phyloP scores from a whole-genome alignment of 2,797 vertebrate genomes.

The Liasis olivaceus region DNA sequence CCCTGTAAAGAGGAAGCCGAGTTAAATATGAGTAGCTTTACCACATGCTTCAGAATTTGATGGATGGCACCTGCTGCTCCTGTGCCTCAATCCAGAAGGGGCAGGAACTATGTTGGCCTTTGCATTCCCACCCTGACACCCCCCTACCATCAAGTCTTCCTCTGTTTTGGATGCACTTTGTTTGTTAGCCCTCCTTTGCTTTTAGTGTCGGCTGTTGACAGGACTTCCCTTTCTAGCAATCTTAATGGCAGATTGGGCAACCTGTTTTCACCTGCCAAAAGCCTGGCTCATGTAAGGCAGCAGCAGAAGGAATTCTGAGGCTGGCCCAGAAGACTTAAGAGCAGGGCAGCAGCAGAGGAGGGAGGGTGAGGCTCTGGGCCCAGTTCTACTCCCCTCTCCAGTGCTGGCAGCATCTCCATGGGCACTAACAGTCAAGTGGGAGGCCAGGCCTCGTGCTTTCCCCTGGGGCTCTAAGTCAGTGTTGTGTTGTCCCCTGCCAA shows the following conservation, averaged over 20 bases:
- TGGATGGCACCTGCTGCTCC: not conserved
- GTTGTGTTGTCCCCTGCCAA: not conserved
- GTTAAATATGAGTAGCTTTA: not conserved
- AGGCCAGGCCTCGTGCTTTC: too few relatives aligned
- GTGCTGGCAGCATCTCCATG: not conserved
- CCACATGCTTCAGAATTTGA: not conserved
- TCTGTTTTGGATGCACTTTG: not conserved
- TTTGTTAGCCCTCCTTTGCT: not conserved
- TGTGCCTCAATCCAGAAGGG: not conserved
- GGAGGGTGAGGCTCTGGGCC: not conserved
- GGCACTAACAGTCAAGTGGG: not conserved
- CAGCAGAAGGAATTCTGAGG: not conserved
- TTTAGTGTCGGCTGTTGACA: not conserved
- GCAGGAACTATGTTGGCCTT: not conserved
- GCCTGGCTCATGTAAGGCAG: not conserved
- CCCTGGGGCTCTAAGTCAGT: not conserved
- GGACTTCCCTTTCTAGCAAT: not conserved
- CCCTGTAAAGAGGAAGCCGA: not conserved
- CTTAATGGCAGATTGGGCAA: not conserved
- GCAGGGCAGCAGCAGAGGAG: not conserved
- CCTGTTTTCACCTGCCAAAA: not conserved
- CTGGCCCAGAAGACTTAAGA: not conserved
- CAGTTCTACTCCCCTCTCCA: not conserved
- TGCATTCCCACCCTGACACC: not conserved
- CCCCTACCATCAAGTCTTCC: not conserved